These are phyloP conservation scores for Manacus vitellinus DNA, from an alignment of 2,113 vertebrate genomes.

Conservation along the genomic window DNA sequence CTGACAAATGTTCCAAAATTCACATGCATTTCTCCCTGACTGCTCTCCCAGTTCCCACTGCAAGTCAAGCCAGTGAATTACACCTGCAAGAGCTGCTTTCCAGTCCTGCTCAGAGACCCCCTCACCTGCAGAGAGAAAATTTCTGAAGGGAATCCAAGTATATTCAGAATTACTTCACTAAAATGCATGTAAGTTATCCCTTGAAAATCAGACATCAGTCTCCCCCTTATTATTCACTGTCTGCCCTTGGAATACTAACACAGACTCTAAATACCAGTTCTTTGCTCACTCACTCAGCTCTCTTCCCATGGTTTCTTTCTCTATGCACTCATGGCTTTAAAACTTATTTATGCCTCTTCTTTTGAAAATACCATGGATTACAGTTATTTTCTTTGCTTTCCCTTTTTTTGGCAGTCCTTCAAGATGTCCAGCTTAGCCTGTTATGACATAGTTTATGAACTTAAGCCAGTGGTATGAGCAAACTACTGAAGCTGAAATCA, in stretches of 20 bases:
- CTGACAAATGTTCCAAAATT: slow-evolving; percentile 4
- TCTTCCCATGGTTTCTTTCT: not conserved
- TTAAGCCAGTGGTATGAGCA: not conserved
- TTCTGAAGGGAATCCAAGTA: not conserved
- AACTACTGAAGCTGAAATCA: not conserved
- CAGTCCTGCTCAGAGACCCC: not conserved
- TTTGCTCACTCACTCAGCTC: not conserved
- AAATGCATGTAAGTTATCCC: not conserved
- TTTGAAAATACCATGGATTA: not conserved
- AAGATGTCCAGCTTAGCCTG: not conserved
- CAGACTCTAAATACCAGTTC: not conserved
- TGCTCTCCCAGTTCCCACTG: not conserved
- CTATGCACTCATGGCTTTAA: not conserved
- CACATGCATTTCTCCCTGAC: not conserved
- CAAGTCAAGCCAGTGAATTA: not conserved
- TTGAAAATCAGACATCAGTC: not conserved
- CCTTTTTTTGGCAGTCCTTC: not conserved
- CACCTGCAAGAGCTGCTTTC: not conserved
- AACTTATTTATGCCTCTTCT: slow-evolving; percentile 28
- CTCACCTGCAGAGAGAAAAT: not conserved
- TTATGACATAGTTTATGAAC: slow-evolving; percentile 21
- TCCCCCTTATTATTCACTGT: not conserved
- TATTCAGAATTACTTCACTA: not conserved
- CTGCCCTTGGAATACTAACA: not conserved
- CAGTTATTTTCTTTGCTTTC: not conserved